These are phyloP conservation scores for Denticeps clupeoides DNA, from an alignment of 2,797 vertebrate genomes.

Conservation along the genomic window DNA sequence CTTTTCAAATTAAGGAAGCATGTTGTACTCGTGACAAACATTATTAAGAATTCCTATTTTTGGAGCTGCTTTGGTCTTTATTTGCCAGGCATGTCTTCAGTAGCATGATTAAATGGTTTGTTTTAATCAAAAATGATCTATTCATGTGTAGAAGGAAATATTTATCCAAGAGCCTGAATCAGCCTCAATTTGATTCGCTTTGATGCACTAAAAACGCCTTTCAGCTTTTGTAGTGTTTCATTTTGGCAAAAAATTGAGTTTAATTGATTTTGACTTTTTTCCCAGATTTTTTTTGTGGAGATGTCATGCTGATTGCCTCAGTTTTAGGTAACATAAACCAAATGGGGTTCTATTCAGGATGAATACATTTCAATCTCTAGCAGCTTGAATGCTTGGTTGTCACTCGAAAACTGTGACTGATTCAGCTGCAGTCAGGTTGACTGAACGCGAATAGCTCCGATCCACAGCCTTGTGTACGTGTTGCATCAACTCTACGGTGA, in stretches of 20 bases:
- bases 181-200: constrained; percentile 1
- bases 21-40: constrained; percentile 4
- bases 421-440: constrained; percentile 26
- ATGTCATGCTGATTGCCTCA: background rate
- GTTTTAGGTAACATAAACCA: constrained; percentile 11
- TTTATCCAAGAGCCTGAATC: constrained; percentile 1
- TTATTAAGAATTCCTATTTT: constrained; percentile 1
- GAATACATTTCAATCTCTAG: constrained; percentile 18
- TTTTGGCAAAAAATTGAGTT: background rate
- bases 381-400: constrained; percentile 44
- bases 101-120: constrained; percentile 1
- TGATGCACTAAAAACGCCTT: background rate
- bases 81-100: constrained; percentile 4
- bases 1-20: constrained; percentile 4
- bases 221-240: background rate
- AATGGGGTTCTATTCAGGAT: constrained; percentile 27
- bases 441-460: constrained; percentile 44
- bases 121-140: constrained; percentile 3
- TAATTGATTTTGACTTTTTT: too few relatives aligned
- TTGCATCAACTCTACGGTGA: constrained; percentile 48
- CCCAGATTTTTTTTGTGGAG: too few relatives aligned
- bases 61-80: constrained; percentile 1
- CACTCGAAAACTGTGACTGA: constrained; percentile 33
- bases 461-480: constrained; percentile 31
- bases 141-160: background rate